Conservation (phyloP, 1,140 invertebrate genomes). For the Ostrea edulis region DNA sequence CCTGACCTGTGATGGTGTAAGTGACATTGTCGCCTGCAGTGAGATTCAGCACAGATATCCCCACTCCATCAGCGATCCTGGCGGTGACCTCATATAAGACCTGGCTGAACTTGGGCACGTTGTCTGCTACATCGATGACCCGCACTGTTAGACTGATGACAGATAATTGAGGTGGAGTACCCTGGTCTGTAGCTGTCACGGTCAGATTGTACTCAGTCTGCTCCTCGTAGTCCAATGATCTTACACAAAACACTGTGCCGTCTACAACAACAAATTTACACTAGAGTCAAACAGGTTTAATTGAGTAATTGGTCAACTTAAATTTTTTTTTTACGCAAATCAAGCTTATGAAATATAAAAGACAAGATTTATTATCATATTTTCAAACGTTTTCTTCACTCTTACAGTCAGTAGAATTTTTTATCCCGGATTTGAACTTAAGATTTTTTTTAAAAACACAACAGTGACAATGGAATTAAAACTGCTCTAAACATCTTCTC, state of each 20-base stretch:
- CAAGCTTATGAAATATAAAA: too few species aligned
- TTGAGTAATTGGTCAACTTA: too few species aligned
- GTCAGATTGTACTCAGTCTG: constrained; percentile 55
- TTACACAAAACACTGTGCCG: constrained; percentile 54
- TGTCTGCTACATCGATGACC: constrained; percentile 61
- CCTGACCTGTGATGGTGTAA: constrained; percentile 55
- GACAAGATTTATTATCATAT: too few species aligned
- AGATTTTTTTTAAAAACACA: too few species aligned
- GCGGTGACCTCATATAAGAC: constrained; percentile 82
- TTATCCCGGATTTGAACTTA: too few species aligned
- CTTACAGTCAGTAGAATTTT: too few species aligned
- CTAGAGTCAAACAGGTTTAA: neutral
- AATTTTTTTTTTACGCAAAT: too few species aligned
- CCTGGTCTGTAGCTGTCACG: constrained; percentile 59
- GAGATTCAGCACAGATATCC: constrained; percentile 89
- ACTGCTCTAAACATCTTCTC: too few species aligned
- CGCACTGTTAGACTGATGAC: constrained; percentile 38
- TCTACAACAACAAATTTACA: constrained; percentile 39
- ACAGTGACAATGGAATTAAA: too few species aligned
- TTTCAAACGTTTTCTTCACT: too few species aligned
- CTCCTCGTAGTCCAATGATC: constrained; percentile 51
- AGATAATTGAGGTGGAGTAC: constrained; percentile 51
- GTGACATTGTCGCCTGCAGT: constrained; percentile 80
- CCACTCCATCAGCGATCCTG: constrained; percentile 91
- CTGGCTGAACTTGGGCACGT: constrained; percentile 75